Evolutionary conservation across 2,797 vertebrate species (phyloP), one percentile per base, ranked within the genome.

Genomic region (Cuniculus paca): DNA sequence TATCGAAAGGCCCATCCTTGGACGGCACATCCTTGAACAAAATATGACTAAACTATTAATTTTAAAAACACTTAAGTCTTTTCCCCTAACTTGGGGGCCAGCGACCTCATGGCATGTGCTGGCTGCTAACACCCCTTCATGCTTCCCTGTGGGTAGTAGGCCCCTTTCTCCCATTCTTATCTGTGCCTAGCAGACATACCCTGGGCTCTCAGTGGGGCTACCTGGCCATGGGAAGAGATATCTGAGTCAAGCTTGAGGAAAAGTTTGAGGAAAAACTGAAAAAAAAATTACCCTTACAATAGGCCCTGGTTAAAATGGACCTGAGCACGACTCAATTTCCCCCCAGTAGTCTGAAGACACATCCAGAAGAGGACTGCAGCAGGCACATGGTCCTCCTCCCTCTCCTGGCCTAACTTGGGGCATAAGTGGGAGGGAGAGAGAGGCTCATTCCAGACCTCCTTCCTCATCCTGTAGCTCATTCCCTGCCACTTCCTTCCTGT

Each of bases 401-500:
- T 48, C 74, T 79, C 45, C 34, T 84, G 48, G 58, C 56, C 54
- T 52, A 50, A 78, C 3, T 58, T 26, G 42, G 72, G n/a, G 72
- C 31, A 48, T 54, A 10, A 61, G 4, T 20, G 5, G 31, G 80
- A 45, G 42, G 20, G 61, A 48, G 22, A 48, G 34, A 82, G 58
- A 13, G 20, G 12, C 48, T 31, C 0, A 2, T 65, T 52, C 10
- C 48, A 0, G 2, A 13, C n/a, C 56, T 68, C 8, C 52, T 91
- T n/a, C 52, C 74, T 91, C 22, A 16, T 42, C 52, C 82, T 7
- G 26, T n/a, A 42, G 36, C 88, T 84, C 22, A 48, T 22, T 89
- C 58, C 31, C 11, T 4, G 31, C 77, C 34, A 92, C 83, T 77
- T 94, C 70, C 83, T 95, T 94, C 52, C 85, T 60, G 14, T 63